Percentiles rank a stretch among this genome's conserved stretches.
Evolutionary conservation across 2,113 vertebrate genomes (phyloP).

Genomic region (Mastomys natalensis): DNA sequence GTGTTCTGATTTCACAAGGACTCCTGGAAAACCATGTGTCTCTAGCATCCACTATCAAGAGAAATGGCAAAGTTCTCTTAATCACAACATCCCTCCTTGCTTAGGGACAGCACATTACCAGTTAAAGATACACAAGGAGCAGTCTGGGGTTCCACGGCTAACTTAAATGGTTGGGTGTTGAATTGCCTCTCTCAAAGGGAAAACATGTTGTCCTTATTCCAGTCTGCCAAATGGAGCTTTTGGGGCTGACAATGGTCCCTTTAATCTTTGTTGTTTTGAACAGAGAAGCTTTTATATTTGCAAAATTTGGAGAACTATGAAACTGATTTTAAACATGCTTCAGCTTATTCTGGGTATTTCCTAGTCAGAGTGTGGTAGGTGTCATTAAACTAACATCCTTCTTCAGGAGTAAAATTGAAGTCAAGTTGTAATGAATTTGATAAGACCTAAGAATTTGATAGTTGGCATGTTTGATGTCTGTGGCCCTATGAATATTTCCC

Average conservation of each 20-base stretch:
- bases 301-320: background rate
- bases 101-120: background rate
- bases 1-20: background rate
- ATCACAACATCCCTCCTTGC: background rate
- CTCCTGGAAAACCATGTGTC: background rate
- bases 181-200: background rate
- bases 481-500: background rate
- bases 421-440: background rate
- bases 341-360: background rate
- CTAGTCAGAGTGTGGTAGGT: background rate
- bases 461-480: background rate
- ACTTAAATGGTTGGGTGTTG: background rate
- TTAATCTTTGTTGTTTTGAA: constrained; percentile 48
- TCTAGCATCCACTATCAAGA: background rate
- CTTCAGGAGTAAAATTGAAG: background rate
- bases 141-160: background rate
- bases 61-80: constrained; percentile 15
- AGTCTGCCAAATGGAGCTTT: background rate
- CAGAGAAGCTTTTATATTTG: constrained; percentile 29
- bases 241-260: background rate
- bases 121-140: background rate
- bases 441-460: background rate
- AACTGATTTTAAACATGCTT: background rate
- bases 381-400: background rate
- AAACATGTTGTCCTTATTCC: background rate